A percentile compares a stretch with the other conserved stretches of the same genome.
Conservation (phyloP, 1,140 invertebrate genomes). For the Vollenhovia emeryi region DNA sequence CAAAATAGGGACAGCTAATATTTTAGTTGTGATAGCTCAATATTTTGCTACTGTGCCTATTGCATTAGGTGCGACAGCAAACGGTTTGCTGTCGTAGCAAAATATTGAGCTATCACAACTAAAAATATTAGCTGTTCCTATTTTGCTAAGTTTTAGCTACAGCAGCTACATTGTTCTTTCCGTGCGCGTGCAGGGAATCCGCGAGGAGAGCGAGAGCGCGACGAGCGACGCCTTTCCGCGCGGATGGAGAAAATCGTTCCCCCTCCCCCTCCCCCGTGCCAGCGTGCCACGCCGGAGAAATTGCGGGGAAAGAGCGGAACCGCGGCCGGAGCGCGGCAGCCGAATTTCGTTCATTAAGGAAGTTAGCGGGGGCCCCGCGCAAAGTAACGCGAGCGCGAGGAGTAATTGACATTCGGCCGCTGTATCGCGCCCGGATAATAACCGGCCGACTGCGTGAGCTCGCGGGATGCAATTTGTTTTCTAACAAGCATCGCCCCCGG, state of each 20-base stretch:
- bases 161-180: no score
- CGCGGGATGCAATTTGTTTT: slow-evolving; percentile 53
- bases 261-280: slow-evolving; percentile 24
- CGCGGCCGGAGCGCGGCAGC: slow-evolving; percentile 7
- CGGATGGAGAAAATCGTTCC: slow-evolving; percentile 6
- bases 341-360: slow-evolving; percentile 63
- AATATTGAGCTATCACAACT: no score
- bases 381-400: slow-evolving; percentile 15
- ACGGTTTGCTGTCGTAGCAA: no score
- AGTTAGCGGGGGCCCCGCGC: slow-evolving; percentile 24
- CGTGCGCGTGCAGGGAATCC: background rate
- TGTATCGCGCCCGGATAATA: slow-evolving; percentile 48
- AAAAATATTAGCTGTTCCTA: no score
- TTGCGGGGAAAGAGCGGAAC: slow-evolving; percentile 26
- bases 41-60: no score
- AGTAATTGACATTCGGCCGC: slow-evolving; percentile 40
- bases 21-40: no score
- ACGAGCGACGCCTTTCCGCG: slow-evolving; percentile 12
- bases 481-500: slow-evolving; percentile 10
- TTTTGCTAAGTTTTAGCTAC: no score
- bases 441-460: slow-evolving; percentile 12
- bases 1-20: no score
- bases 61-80: no score
- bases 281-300: slow-evolving; percentile 26
- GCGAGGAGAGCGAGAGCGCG: background rate